Conservation (phyloP, 2,888 invertebrate species). For the Rhopalosiphum nymphaeae region DNA sequence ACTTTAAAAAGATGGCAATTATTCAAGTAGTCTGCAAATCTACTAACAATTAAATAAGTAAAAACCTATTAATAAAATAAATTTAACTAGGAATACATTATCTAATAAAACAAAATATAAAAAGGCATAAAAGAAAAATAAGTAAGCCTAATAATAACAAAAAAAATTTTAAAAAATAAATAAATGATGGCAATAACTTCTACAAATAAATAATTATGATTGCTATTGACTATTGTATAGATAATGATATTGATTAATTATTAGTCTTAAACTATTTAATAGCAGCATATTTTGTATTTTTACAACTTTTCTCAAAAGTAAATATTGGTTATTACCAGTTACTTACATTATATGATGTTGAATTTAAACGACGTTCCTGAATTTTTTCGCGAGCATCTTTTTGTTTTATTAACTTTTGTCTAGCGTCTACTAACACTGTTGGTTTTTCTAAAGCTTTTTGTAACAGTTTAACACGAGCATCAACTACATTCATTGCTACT, state of each 20-base stretch:
- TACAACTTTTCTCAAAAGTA: neutral
- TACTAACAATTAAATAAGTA: no score
- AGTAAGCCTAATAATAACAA: neutral
- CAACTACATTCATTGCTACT: conserved; percentile 13
- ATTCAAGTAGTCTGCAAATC: neutral
- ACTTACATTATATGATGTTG: conserved; percentile 52
- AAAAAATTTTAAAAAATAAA: neutral
- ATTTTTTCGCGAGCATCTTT: conserved; percentile 64
- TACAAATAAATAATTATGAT: neutral
- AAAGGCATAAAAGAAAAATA: neutral
- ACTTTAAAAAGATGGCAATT: neutral
- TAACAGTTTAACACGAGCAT: conserved; percentile 52
- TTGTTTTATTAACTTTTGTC: conserved; percentile 59
- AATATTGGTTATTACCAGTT: neutral
- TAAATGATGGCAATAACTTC: neutral
- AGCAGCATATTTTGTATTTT: neutral
- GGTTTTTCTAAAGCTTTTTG: conserved; percentile 51
- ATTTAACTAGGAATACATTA: neutral
- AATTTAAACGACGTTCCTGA: conserved; percentile 52
- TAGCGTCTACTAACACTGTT: conserved; percentile 50
- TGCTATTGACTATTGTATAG: neutral
- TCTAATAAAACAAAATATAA: neutral
- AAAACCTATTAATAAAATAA: neutral
- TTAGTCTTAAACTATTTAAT: neutral
- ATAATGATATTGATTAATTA: neutral